Conservation (phyloP, 2,113 vertebrate genomes). For the Hassar affinis region DNA sequence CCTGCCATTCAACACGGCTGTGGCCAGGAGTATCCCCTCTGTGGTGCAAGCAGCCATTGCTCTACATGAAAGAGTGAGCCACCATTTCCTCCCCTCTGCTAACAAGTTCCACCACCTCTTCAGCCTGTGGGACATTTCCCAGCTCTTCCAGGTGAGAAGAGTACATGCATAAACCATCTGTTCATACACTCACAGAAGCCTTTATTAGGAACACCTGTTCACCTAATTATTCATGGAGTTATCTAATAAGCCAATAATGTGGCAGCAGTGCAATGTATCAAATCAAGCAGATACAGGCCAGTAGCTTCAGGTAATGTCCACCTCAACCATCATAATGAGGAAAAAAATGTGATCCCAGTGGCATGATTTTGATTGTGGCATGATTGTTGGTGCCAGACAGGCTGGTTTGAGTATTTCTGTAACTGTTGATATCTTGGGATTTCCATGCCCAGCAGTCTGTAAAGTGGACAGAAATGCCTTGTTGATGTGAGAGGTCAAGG, state of each 20-base stretch:
- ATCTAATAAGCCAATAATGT: background rate
- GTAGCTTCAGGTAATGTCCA: background rate
- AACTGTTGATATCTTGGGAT: background rate
- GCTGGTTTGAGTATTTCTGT: background rate
- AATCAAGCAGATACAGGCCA: background rate
- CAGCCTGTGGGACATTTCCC: conserved; percentile 76
- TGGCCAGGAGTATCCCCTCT: conserved; percentile 60
- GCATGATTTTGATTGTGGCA: background rate
- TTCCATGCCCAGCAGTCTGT: background rate
- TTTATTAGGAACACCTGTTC: background rate
- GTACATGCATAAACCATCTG: background rate
- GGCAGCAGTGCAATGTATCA: background rate
- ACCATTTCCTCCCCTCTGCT: conserved; percentile 73
- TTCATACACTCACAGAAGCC: background rate
- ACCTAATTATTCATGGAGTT: background rate
- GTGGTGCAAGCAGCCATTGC: conserved; percentile 69
- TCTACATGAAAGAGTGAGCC: conserved; percentile 72
- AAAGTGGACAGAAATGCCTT: background rate
- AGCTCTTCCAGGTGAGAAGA: conserved; percentile 74
- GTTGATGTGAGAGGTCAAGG: background rate
- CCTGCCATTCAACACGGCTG: conserved; percentile 60
- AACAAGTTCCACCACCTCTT: conserved; percentile 79
- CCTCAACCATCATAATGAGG: background rate
- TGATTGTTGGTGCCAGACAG: background rate
- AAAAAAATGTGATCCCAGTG: background rate